Base-by-base conservation (phyloP, 2,113 vertebrate genomes). In the Diglossa brunneiventris region DNA sequence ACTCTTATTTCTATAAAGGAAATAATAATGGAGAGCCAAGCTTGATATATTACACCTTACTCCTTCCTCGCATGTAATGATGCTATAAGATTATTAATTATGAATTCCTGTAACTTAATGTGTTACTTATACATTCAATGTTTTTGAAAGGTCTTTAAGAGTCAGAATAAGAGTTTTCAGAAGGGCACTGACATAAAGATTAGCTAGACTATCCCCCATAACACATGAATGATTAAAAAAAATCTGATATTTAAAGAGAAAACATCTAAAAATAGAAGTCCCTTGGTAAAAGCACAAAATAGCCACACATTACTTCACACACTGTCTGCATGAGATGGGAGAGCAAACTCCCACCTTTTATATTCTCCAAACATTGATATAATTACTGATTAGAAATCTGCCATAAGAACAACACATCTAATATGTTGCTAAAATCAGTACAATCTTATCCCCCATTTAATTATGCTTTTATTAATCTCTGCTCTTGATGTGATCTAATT, bases 391-490 rank as follows among this genome's bases (percentile, higher is more conserved):
- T 55, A 86, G 76, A 86, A 88, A 92, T 50, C 49, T 73, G 59
- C 52, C 66, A 44, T 19, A 56, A 87, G 66, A 88, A 56, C 35
- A 92, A 37, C 37, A 35, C 4, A 68, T 30, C 33, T 83, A 49
- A 61, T 41, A 82, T 61, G 69, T 26, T 80, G 41, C 79, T 81
- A 75, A 96, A 83, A 88, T 33, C 39, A 81, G 64, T 44, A 96
- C 94, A 96, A 90, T 20, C 50, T 69, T 90, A 76, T 41, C 44
- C 66, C 66, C 49, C 81, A 63, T 33, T 86, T 90, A 88, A 85
- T 94, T 83, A 70, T 9, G 20, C 18, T 81, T 91, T 90, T 90
- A 88, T 96, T 90, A 87, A 91, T 83, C 80, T 83, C 83, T 90
- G 44, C 12, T 92, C 41, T 78, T 95, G 78, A 86, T 80, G 67